Base-by-base conservation (phyloP, 2,888 invertebrate genomes). In the Rosalia funebris region DNA sequence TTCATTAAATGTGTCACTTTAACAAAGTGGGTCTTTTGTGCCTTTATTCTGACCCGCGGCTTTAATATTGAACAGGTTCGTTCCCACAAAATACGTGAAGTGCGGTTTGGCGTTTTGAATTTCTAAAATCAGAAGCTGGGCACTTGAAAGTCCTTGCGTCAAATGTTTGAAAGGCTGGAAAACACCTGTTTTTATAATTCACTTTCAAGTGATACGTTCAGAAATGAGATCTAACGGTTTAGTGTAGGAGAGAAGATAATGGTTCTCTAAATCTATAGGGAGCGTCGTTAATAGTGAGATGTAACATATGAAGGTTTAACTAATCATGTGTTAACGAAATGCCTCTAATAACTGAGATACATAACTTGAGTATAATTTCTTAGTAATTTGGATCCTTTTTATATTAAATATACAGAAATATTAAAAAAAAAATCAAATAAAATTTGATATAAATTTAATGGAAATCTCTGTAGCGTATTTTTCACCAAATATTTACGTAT, bases 1-100 rank as follows among this genome's bases (percentile, higher is more conserved):
- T 76, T 77, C 76, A 75, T 77, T 77, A 75, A 75, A 77, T 71
- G 69, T 76, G 77, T 77, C 77, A 76, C 72, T 69, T 68, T 70
- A 73, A 77, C 75, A 76, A 77, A 77, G 76, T 73, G 73, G 74
- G 71, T 62, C 74, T 71, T 73, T 77, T 76, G 76, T 75, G 67
- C 60, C 70, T 63, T 73, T 66, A 67, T 53, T 65, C 62, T 56
- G 62, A 36, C 57, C 57, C 60, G 58, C 66, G 54, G 60, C 57
- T 59, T 60, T 64, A 57, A 55, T 57, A 61, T 58, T 47, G 39
- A 54, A 53, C 47, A 46, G 44, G 45, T 56, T 17, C 57, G 48
- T 62, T 65, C 65, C 60, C 65, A 65, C 65, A 65, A 62, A 65
- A 65, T 42, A 62, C 52, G 53, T 62, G 60, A 62, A 62, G 62